A percentile compares a stretch with the other conserved stretches of the same genome.
These are phyloP conservation scores for Darevskia mixta DNA, from an alignment of 2,797 vertebrate species.

Conservation along the genomic window DNA sequence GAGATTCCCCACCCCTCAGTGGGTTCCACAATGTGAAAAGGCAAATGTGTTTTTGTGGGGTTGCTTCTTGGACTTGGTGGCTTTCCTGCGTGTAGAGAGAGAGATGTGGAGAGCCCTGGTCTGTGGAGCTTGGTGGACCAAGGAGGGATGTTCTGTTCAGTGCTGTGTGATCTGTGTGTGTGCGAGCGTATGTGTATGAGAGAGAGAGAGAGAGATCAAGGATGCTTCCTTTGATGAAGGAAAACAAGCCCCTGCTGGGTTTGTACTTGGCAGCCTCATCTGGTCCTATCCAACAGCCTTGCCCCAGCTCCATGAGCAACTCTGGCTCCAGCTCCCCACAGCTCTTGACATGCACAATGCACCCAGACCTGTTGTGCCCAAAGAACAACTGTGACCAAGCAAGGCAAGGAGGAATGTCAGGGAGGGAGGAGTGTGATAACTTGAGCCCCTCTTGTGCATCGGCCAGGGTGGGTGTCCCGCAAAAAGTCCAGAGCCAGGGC, in stretches of 20 bases:
- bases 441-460: slow-evolving; percentile 22
- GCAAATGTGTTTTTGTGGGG: neutral
- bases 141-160: neutral
- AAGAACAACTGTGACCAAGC: slow-evolving; percentile 33
- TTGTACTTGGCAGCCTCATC: neutral
- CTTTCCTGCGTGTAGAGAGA: neutral
- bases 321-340: slow-evolving; percentile 67
- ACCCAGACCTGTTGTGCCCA: slow-evolving; percentile 79
- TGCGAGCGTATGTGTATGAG: neutral
- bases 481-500: neutral
- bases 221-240: neutral
- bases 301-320: slow-evolving; percentile 47
- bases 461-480: slow-evolving; percentile 35
- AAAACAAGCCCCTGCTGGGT: neutral
- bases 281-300: slow-evolving; percentile 40
- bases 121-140: neutral
- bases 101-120: no score
- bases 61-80: neutral
- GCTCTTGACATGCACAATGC: slow-evolving; percentile 40
- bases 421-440: slow-evolving; percentile 61
- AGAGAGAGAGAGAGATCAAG: neutral
- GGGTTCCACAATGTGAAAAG: no score
- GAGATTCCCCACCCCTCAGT: neutral
- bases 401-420: slow-evolving; percentile 56
- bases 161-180: neutral